A percentile compares a stretch with the other conserved stretches of the same genome.
phyloP scores from a whole-genome alignment of 2,888 invertebrate species.

The Sinhomidia bicolor region DNA sequence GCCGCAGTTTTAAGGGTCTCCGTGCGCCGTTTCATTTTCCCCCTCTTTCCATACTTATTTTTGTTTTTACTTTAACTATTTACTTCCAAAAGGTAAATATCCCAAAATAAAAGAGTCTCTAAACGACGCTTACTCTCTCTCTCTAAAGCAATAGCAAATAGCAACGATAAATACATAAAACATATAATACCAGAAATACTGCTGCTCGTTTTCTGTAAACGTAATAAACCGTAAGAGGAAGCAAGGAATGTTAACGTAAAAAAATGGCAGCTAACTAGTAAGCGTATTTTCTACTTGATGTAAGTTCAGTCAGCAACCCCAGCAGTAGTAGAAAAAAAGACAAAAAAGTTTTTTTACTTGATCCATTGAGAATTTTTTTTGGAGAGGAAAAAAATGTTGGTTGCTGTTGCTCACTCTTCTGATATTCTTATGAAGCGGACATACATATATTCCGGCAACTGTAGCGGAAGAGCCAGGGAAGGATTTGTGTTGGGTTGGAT shows the following conservation, averaged over 20 bases:
- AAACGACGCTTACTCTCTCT: neutral
- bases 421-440: neutral
- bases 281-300: neutral
- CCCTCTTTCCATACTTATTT: neutral
- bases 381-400: too few relatives aligned
- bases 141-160: neutral
- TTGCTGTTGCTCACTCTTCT: neutral
- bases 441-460: neutral
- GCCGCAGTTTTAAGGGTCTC: slow-evolving; percentile 68
- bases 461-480: neutral
- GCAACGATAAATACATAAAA: neutral
- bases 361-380: slow-evolving; percentile 30
- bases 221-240: slow-evolving; percentile 8
- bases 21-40: slow-evolving; percentile 62
- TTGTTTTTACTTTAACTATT: neutral
- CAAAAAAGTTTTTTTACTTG: slow-evolving; percentile 1
- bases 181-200: neutral
- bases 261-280: neutral
- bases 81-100: neutral
- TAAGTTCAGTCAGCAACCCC: neutral
- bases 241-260: neutral
- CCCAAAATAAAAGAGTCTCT: slow-evolving; percentile 27
- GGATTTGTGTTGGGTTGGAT: too few relatives aligned
- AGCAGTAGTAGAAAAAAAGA: neutral
- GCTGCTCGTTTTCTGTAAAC: neutral